Conservation (phyloP, 2,797 vertebrate species). For the Prunella strophiata region DNA sequence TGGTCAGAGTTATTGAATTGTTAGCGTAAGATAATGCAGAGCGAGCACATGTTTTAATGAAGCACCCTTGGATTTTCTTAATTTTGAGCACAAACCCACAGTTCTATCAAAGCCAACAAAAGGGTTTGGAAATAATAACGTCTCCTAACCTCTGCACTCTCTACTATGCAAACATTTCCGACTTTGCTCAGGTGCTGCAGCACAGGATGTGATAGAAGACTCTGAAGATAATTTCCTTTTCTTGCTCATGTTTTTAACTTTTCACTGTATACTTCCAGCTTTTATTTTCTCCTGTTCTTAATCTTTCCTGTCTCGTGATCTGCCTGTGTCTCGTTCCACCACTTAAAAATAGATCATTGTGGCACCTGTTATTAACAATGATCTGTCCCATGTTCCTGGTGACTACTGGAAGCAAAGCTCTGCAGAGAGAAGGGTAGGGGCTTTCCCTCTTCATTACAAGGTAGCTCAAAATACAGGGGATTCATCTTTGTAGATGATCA, state of each 20-base stretch:
- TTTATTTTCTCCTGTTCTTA: conserved; percentile 27
- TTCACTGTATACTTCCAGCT: background rate
- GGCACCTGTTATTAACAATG: conserved; percentile 18
- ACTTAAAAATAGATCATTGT: conserved; percentile 47
- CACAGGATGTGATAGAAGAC: background rate
- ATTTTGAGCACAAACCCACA: background rate
- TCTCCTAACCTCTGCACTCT: background rate
- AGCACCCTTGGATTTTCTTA: background rate
- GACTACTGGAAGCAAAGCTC: background rate
- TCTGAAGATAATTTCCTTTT: conserved; percentile 33
- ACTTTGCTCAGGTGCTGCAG: conserved; percentile 17
- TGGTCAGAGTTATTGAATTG: background rate
- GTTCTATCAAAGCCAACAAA: background rate
- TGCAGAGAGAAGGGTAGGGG: background rate
- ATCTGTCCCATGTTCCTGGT: background rate
- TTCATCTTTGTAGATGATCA: background rate
- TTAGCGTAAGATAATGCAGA: background rate
- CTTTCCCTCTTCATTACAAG: background rate
- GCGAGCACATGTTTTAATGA: background rate
- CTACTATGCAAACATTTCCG: background rate
- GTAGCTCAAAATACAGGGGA: background rate
- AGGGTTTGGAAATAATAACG: background rate
- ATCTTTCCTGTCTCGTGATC: conserved; percentile 45
- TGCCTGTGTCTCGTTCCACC: background rate
- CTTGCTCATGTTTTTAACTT: conserved; percentile 40